Conservation (phyloP, 2,888 invertebrate genomes). For the Pyrgus malvae region DNA sequence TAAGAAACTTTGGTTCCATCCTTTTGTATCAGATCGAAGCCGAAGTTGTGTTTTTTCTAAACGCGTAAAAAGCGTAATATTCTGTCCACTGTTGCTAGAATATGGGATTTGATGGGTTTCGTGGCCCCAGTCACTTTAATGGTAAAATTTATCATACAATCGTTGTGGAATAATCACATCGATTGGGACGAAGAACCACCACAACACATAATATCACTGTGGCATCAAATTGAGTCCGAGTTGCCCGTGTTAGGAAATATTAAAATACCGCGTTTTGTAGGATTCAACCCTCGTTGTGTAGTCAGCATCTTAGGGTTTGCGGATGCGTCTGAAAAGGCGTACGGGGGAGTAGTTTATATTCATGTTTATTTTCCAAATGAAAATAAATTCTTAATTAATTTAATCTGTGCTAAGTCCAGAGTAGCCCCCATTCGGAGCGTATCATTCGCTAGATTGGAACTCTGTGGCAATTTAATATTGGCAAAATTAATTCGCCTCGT, state of each 20-base stretch:
- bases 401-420: slow-evolving; percentile 1
- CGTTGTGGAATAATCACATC: not conserved
- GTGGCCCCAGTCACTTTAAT: slow-evolving; percentile 10
- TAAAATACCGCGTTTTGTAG: slow-evolving; percentile 5
- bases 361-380: not conserved
- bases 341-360: not conserved
- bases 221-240: not conserved
- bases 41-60: not conserved
- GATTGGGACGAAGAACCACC: slow-evolving; percentile 7
- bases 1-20: slow-evolving; percentile 20
- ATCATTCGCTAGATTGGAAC: not conserved
- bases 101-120: slow-evolving; percentile 15
- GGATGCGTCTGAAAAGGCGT: not conserved
- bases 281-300: not conserved
- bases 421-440: not conserved
- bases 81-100: slow-evolving; percentile 3
- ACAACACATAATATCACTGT: not conserved
- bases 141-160: slow-evolving; percentile 6
- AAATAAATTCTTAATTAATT: not conserved
- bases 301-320: not conserved
- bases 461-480: not conserved
- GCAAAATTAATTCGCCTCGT: not conserved
- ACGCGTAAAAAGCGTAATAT: slow-evolving; percentile 6
- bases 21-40: slow-evolving; percentile 6
- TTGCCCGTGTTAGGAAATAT: not conserved